Evolutionary conservation across 2,888 invertebrate species (phyloP).

Genomic region (Pyrrhosoma nymphula): DNA sequence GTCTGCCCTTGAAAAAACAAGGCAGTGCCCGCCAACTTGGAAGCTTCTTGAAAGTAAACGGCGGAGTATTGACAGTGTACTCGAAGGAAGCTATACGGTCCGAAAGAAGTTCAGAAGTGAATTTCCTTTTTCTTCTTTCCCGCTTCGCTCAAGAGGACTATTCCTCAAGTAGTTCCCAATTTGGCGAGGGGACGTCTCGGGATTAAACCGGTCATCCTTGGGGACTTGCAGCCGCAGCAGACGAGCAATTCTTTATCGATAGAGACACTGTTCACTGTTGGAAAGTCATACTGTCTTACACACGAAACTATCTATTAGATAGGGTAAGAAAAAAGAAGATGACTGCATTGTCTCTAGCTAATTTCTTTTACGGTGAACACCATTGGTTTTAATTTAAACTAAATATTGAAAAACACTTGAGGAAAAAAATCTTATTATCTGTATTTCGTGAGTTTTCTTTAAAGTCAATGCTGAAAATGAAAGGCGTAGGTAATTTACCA

Average conservation of each 20-base stretch:
- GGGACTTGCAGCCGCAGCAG: background rate
- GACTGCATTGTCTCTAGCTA: too few relatives aligned
- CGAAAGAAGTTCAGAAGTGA: background rate
- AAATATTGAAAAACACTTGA: too few relatives aligned
- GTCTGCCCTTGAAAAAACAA: slow-evolving; percentile 46
- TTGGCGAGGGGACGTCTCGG: background rate
- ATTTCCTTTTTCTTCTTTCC: background rate
- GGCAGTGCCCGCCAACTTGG: background rate
- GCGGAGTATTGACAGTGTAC: slow-evolving; percentile 52
- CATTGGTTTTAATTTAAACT: too few relatives aligned
- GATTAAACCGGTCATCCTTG: background rate
- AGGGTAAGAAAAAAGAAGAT: background rate
- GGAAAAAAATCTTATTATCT: too few relatives aligned
- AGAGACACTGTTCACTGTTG: background rate
- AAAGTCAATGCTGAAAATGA: too few relatives aligned
- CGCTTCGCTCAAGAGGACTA: background rate
- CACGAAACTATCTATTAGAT: background rate
- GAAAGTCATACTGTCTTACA: background rate
- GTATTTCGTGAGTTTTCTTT: too few relatives aligned
- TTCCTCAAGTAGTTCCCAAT: background rate
- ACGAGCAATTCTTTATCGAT: background rate
- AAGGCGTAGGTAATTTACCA: too few relatives aligned
- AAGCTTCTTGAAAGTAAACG: slow-evolving; percentile 17
- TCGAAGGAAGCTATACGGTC: slow-evolving; percentile 6
- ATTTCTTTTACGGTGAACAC: too few relatives aligned